Percentiles rank a stretch among this genome's conserved stretches.
These are phyloP conservation scores for Elysia crispata DNA, from an alignment of 2,888 invertebrate genomes.

Conservation along the genomic window DNA sequence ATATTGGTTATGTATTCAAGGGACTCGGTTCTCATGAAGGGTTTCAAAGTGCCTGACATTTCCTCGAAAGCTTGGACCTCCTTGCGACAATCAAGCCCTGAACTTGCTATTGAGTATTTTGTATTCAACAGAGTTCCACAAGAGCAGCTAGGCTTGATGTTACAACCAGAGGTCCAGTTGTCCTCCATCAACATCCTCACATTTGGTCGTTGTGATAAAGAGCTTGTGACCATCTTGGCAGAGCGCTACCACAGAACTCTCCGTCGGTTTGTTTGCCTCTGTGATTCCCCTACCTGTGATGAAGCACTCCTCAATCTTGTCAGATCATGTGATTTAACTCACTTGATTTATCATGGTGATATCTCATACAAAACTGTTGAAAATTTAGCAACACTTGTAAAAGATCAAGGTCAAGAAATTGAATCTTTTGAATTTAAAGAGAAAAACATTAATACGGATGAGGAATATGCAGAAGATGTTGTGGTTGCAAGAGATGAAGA, in stretches of 20 bases:
- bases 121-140: conserved; percentile 61
- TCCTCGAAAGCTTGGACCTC: conserved; percentile 58
- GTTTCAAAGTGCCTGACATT: conserved; percentile 59
- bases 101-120: conserved; percentile 61
- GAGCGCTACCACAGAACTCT: conserved; percentile 59
- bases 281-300: conserved; percentile 59
- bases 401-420: conserved; percentile 53
- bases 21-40: not conserved
- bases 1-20: conserved; percentile 63
- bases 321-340: conserved; percentile 54
- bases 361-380: conserved; percentile 57
- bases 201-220: conserved; percentile 59
- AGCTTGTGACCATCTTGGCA: conserved; percentile 56
- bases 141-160: conserved; percentile 60
- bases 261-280: conserved; percentile 58
- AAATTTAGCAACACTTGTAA: conserved; percentile 53
- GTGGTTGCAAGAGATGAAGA: conserved; percentile 54
- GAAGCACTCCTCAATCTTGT: conserved; percentile 56
- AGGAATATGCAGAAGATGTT: conserved; percentile 58
- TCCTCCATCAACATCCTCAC: conserved; percentile 58
- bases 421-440: conserved; percentile 60
- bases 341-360: conserved; percentile 61
- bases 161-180: conserved; percentile 66
- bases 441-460: conserved; percentile 55
- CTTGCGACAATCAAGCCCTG: conserved; percentile 58